phyloP scores from a whole-genome alignment of 2,888 invertebrate species.

The Mycogona germanica region DNA sequence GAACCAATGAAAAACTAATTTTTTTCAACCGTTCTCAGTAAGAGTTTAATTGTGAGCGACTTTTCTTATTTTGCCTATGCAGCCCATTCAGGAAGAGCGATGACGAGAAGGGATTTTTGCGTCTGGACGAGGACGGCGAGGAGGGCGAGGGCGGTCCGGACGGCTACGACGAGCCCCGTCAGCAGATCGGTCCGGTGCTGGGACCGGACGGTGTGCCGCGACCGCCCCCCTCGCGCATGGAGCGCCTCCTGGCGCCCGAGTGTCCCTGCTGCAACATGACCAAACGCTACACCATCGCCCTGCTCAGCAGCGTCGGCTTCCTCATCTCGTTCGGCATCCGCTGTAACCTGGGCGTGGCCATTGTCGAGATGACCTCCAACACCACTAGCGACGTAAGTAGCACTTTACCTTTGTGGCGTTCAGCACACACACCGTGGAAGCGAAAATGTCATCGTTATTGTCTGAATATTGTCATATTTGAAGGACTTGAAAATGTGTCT shows the following conservation, averaged over 20 bases:
- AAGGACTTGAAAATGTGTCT: no score
- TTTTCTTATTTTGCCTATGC: not conserved
- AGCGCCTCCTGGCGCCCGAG: conserved; percentile 44
- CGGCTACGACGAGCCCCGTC: conserved; percentile 7
- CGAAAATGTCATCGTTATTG: no score
- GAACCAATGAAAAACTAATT: no score
- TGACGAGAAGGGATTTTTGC: conserved; percentile 36
- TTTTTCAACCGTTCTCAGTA: not conserved
- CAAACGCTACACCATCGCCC: conserved; percentile 58
- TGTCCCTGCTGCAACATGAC: conserved; percentile 59
- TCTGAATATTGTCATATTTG: no score
- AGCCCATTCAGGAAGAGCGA: conserved; percentile 25
- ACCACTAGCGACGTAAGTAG: conserved; percentile 16
- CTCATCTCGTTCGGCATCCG: conserved; percentile 96
- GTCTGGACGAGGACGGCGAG: conserved; percentile 24
- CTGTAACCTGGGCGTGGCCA: conserved; percentile 97
- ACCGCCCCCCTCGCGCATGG: not conserved
- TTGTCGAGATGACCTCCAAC: conserved; percentile 53
- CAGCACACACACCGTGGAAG: no score
- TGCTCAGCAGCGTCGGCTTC: conserved; percentile 44
- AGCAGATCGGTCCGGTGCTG: conserved; percentile 15
- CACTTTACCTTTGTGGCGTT: no score
- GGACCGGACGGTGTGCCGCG: not conserved
- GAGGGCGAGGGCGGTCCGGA: conserved; percentile 18
- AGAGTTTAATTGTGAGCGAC: not conserved